A percentile compares a stretch with the other conserved stretches of the same genome.
Conservation (phyloP, 2,888 invertebrate genomes). For the Troides aeacus region DNA sequence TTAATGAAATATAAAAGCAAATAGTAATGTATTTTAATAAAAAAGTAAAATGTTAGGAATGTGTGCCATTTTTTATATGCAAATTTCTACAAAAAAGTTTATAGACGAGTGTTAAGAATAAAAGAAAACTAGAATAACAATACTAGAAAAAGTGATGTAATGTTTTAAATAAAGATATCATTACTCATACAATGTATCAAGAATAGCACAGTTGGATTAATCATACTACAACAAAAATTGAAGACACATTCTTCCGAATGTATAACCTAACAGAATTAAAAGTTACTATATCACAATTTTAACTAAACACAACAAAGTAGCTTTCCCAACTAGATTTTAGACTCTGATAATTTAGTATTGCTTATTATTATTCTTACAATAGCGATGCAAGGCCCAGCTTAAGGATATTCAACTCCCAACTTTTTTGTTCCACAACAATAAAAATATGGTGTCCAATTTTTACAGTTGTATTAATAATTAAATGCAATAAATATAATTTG, state of each 20-base stretch:
- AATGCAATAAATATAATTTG: constrained; percentile 77
- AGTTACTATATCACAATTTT: constrained; percentile 73
- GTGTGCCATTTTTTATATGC: not conserved
- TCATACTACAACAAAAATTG: constrained; percentile 48
- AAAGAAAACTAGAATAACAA: not conserved
- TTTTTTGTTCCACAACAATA: constrained; percentile 55
- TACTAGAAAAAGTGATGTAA: not conserved
- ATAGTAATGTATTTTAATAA: not conserved
- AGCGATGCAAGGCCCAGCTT: constrained; percentile 48
- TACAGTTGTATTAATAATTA: constrained; percentile 71
- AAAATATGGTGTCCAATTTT: constrained; percentile 63
- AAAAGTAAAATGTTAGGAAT: not conserved
- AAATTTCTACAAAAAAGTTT: not conserved
- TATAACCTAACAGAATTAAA: constrained; percentile 62
- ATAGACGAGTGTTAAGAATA: not conserved
- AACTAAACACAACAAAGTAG: constrained; percentile 70
- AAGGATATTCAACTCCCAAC: constrained; percentile 54
- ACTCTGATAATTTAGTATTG: constrained; percentile 65
- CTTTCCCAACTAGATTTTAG: constrained; percentile 49
- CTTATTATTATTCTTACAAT: constrained; percentile 45
- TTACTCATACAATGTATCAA: not conserved
- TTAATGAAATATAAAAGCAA: not conserved
- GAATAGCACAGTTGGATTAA: not conserved
- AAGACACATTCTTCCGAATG: constrained; percentile 48
- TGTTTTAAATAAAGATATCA: not conserved